phyloP scores from a whole-genome alignment of 2,888 invertebrate genomes.

The Acrobasis consociella region DNA sequence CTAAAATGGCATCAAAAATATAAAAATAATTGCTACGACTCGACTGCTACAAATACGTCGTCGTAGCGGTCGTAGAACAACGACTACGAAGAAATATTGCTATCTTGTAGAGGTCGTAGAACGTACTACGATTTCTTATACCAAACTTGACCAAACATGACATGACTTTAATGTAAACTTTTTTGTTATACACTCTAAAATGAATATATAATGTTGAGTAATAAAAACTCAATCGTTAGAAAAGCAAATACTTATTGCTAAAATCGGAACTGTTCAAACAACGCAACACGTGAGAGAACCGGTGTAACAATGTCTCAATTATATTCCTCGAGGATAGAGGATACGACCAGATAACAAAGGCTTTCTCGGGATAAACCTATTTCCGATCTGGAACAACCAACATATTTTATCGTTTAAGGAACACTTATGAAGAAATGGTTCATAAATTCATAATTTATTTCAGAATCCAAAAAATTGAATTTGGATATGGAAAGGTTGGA shows the following conservation, averaged over 20 bases:
- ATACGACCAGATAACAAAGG: background rate
- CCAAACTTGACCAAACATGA: too few species aligned
- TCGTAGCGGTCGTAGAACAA: background rate
- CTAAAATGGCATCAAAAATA: too few species aligned
- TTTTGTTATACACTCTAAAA: too few species aligned
- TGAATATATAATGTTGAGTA: background rate
- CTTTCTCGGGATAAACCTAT: background rate
- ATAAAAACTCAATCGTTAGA: background rate
- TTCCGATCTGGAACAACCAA: background rate
- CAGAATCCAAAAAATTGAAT: background rate
- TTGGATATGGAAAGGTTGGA: background rate
- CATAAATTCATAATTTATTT: slow-evolving; percentile 9
- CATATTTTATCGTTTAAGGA: background rate
- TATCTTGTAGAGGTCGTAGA: background rate
- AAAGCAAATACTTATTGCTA: too few species aligned
- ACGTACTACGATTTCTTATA: background rate
- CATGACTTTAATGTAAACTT: too few species aligned
- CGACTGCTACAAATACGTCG: background rate
- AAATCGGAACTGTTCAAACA: background rate
- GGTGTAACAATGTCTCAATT: background rate
- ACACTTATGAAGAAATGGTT: background rate
- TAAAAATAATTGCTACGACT: too few species aligned
- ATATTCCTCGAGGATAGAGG: background rate
- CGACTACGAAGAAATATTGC: background rate
- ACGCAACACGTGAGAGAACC: background rate